phyloP scores from a whole-genome alignment of 2,888 invertebrate genomes.

The Cryptosula pallasiana region DNA sequence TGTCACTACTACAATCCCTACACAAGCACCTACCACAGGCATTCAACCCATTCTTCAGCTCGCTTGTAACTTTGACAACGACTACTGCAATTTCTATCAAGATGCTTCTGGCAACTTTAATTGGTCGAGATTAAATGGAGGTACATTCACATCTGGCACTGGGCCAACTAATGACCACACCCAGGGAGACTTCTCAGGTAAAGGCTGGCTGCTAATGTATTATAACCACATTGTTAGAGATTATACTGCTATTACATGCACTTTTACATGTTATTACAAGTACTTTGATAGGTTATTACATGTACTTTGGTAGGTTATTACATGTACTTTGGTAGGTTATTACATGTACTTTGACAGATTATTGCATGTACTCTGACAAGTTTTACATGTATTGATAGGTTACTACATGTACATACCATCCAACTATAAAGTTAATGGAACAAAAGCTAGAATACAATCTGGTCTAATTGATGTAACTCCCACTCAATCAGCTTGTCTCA shows the following conservation, averaged over 20 bases:
- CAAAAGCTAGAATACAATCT: constrained; percentile 1
- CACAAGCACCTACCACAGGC: background rate
- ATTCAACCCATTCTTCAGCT: background rate
- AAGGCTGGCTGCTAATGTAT: too few relatives aligned
- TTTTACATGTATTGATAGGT: too few relatives aligned
- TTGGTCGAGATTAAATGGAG: background rate
- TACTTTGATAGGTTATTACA: too few relatives aligned
- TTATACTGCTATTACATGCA: background rate
- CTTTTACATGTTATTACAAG: too few relatives aligned
- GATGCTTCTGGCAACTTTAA: background rate
- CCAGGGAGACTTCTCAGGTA: background rate
- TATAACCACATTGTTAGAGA: background rate
- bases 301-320: too few relatives aligned
- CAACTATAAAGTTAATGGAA: background rate
- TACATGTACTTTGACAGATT: too few relatives aligned
- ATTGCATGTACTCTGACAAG: too few relatives aligned
- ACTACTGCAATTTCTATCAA: constrained; percentile 4
- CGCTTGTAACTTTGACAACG: constrained; percentile 16
- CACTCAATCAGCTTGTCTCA: background rate
- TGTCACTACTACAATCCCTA: background rate
- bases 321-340: too few relatives aligned
- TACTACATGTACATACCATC: constrained; percentile 18
- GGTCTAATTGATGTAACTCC: background rate
- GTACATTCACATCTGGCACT: background rate
- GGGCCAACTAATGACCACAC: constrained; percentile 1